These are phyloP conservation scores for Schizaphis graminum DNA, from an alignment of 2,888 invertebrate genomes.

Conservation along the genomic window DNA sequence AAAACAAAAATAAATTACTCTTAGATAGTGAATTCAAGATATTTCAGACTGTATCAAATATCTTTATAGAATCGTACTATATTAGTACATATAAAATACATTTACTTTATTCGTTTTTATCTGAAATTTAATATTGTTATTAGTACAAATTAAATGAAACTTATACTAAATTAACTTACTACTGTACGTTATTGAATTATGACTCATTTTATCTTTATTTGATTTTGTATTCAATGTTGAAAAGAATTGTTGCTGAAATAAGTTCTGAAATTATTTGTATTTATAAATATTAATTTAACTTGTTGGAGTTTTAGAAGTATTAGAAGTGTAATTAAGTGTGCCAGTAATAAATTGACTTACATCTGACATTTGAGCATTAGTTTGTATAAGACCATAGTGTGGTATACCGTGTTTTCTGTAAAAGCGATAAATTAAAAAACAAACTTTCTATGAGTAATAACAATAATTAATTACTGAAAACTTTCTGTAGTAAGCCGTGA, in stretches of 20 bases:
- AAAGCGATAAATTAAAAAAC: neutral
- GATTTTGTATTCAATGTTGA: slow-evolving; percentile 48
- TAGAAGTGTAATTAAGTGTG: neutral
- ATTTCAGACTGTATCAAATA: slow-evolving; percentile 47
- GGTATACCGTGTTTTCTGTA: slow-evolving; percentile 47
- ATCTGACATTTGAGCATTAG: slow-evolving; percentile 35
- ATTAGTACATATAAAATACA: neutral
- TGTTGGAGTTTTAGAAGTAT: neutral
- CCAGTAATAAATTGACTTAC: slow-evolving; percentile 39
- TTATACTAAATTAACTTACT: slow-evolving; percentile 53
- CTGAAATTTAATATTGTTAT: slow-evolving; percentile 43
- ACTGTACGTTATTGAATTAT: slow-evolving; percentile 55
- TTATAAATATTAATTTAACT: neutral
- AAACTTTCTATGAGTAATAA: neutral
- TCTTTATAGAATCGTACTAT: neutral
- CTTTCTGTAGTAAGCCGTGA: slow-evolving; percentile 36
- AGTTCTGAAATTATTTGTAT: slow-evolving; percentile 28
- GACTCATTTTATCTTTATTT: slow-evolving; percentile 36
- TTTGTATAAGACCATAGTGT: slow-evolving; percentile 41
- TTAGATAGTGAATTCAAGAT: slow-evolving; percentile 42
- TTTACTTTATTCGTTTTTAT: slow-evolving; percentile 32
- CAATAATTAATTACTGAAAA: slow-evolving; percentile 54
- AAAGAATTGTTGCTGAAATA: slow-evolving; percentile 54
- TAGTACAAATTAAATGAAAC: slow-evolving; percentile 14
- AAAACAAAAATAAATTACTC: slow-evolving; percentile 47